A percentile compares a stretch with the other conserved stretches of the same genome.
Conservation (phyloP, 2,888 invertebrate species). For the Rhagonycha fulva region DNA sequence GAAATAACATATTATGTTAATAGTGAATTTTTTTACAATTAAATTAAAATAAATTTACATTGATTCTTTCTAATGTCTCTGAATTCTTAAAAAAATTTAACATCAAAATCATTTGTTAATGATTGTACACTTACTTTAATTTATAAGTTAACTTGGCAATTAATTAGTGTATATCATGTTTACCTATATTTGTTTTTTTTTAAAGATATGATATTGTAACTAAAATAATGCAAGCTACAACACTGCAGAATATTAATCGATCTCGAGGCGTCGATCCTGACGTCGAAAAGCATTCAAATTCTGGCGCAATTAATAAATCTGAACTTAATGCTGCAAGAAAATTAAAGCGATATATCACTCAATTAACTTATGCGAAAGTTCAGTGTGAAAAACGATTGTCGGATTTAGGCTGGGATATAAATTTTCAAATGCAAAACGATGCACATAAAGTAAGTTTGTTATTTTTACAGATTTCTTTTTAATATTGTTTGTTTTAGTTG, state of each 20-base stretch:
- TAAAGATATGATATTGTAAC: conserved; percentile 82
- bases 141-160: no score
- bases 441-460: conserved; percentile 9
- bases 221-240: conserved; percentile 93
- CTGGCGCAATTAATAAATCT: conserved; percentile 69
- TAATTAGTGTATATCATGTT: no score
- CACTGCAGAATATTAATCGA: conserved; percentile 85
- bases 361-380: conserved; percentile 78
- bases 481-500: conserved; percentile 57
- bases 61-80: no score
- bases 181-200: neutral
- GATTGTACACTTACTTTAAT: no score
- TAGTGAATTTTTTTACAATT: no score
- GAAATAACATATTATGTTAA: no score
- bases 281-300: conserved; percentile 59
- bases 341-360: conserved; percentile 81
- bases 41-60: no score
- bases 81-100: no score
- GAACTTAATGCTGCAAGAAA: conserved; percentile 82
- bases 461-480: neutral
- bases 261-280: conserved; percentile 79
- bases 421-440: conserved; percentile 47
- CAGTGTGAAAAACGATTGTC: conserved; percentile 79
- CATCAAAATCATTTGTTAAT: no score
- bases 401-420: conserved; percentile 77